phyloP scores from a whole-genome alignment of 2,797 vertebrate genomes.

The Botia kubotai region DNA sequence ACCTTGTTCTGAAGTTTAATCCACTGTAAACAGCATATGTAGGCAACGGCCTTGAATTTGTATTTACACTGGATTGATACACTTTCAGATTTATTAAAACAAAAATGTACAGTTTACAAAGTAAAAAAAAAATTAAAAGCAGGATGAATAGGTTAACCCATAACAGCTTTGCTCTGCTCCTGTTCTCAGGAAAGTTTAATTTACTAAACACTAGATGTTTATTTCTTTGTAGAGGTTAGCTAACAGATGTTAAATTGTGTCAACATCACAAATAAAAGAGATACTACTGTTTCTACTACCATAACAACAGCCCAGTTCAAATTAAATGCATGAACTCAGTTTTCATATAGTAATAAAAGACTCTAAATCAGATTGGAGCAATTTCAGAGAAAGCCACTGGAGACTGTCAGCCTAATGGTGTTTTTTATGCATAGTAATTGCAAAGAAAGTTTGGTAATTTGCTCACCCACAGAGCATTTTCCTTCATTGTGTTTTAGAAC shows the following conservation, averaged over 20 bases:
- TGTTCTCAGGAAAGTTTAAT: background rate
- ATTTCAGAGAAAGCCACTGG: background rate
- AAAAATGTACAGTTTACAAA: no score
- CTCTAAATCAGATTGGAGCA: background rate
- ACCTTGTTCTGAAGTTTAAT: slow-evolving; percentile 49
- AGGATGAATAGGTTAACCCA: background rate
- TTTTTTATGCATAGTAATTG: background rate
- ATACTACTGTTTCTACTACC: background rate
- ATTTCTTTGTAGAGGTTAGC: background rate
- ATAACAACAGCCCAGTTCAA: background rate
- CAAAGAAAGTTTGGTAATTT: slow-evolving; percentile 8
- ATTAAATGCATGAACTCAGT: background rate
- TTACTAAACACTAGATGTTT: background rate
- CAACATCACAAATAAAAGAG: background rate
- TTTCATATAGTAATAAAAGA: background rate
- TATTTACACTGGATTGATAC: background rate
- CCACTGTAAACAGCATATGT: slow-evolving; percentile 19
- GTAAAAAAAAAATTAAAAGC: background rate
- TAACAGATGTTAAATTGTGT: background rate
- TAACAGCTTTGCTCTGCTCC: background rate
- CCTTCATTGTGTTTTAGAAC: slow-evolving; percentile 2
- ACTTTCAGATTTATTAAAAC: background rate
- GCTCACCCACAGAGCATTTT: slow-evolving; percentile 1
- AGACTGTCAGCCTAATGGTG: background rate
- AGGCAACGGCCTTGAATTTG: background rate